Base-by-base conservation (phyloP, 1,140 invertebrate genomes). In the Drosophila pandora region DNA sequence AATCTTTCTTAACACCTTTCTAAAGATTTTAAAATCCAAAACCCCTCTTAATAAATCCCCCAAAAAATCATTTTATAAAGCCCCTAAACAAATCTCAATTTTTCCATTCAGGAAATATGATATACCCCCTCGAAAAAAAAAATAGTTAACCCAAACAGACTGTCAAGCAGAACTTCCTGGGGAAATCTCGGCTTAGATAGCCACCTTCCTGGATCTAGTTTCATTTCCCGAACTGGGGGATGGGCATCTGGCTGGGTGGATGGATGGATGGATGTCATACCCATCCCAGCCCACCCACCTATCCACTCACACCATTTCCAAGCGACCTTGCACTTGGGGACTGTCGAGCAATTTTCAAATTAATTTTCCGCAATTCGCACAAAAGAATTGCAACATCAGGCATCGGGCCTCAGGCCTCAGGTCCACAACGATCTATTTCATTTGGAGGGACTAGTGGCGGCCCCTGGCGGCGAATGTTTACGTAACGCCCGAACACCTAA, bases 281-380 rank as follows among this genome's bases (percentile, higher is more conserved):
- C 25, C 25, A 28, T 17, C 17, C 17, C 17, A 17, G 17, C 25
- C 25, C 25, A 28, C 25, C 25, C 21, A 30, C 9, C 23, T 23
- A 17, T 30, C 34, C n/a, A 28, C 8, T 22, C 49, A 32, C 52
- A 32, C 25, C 54, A 34, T 57, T 30, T 57, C 22, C 13, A 3
- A 30, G 17, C 22, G 63, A 69, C 65, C 63, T 69, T 69, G 63
- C 65, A 69, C 65, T 57, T 69, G 63, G 8, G 13, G 50, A 5
- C 6, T 17, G 17, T 7, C 12, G 50, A 17, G 17, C 63, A 69
- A 69, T 69, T 69, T 39, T 56, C 50, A 30, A 30, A 30, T 69
- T n/a, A 68, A 55, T 69, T 68, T 69, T 6, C 23, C 62, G 25
- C 50, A 56, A 48, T 68, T 55, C 2, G 30, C 32, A 48, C 62